These are phyloP conservation scores for Rhinolophus ferrumequinum DNA, from an alignment of 2,113 vertebrate genomes.

Conservation along the genomic window DNA sequence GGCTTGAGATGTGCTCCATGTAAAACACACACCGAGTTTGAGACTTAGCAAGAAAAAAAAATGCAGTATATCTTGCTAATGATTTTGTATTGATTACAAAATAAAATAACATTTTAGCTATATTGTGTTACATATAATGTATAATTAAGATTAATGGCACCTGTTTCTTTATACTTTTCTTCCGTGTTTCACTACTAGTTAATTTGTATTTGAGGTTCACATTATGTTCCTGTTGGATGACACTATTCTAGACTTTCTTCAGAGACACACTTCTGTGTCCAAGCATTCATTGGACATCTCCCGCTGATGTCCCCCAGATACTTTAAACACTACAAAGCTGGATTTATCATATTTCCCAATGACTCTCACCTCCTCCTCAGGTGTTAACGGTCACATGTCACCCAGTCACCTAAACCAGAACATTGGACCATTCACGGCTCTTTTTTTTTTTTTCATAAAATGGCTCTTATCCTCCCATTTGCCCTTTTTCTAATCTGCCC, in stretches of 20 bases:
- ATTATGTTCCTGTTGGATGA: too few relatives aligned
- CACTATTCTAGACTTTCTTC: neutral
- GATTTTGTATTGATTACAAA: neutral
- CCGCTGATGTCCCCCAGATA: neutral
- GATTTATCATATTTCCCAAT: neutral
- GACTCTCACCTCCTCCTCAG: neutral
- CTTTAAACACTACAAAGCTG: neutral
- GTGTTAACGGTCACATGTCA: neutral
- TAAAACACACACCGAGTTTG: neutral
- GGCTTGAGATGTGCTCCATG: neutral
- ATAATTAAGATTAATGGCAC: neutral
- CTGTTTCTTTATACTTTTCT: neutral
- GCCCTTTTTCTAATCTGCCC: neutral
- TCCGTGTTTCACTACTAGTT: neutral
- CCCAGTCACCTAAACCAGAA: neutral
- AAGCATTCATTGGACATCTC: neutral
- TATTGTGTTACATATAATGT: neutral
- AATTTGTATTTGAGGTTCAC: neutral
- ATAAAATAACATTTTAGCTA: neutral
- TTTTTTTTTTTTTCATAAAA: neutral
- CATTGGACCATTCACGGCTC: neutral
- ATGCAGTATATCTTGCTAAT: neutral
- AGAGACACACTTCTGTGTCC: neutral
- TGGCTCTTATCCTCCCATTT: neutral
- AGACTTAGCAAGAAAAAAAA: neutral